These are phyloP conservation scores for Ectemnius cavifrons DNA, from an alignment of 2,888 invertebrate species.

Conservation along the genomic window DNA sequence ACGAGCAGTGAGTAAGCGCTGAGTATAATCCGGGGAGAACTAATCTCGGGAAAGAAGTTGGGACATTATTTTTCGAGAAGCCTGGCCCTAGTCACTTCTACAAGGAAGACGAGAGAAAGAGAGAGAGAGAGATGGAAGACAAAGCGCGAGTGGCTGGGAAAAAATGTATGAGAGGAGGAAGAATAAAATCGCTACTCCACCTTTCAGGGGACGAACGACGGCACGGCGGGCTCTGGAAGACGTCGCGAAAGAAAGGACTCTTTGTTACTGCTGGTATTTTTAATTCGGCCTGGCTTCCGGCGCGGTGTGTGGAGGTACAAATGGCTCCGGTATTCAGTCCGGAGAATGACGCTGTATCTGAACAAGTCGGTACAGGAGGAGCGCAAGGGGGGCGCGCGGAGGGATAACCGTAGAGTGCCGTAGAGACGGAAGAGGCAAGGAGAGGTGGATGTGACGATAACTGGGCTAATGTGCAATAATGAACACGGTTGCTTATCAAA, in stretches of 20 bases:
- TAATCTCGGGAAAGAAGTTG: slow-evolving; percentile 2
- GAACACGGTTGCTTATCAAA: slow-evolving; percentile 66
- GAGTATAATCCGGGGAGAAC: not conserved
- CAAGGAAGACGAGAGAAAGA: not conserved
- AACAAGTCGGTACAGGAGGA: slow-evolving; percentile 37
- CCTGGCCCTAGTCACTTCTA: no score
- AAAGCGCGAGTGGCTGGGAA: slow-evolving; percentile 8
- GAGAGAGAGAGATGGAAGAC: not conserved
- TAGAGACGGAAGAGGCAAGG: slow-evolving; percentile 45
- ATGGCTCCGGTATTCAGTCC: slow-evolving; percentile 21
- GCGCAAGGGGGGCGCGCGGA: slow-evolving; percentile 41
- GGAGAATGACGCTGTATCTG: slow-evolving; percentile 13
- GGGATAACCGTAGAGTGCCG: not conserved
- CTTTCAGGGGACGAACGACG: slow-evolving; percentile 21
- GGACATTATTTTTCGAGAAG: slow-evolving; percentile 7
- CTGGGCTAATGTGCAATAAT: slow-evolving; percentile 65
- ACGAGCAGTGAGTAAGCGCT: not conserved
- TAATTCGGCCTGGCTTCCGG: slow-evolving; percentile 51
- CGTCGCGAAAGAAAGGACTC: slow-evolving; percentile 39
- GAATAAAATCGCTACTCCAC: slow-evolving; percentile 19
- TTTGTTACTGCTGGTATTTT: slow-evolving; percentile 46
- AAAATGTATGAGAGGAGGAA: slow-evolving; percentile 13
- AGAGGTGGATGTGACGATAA: slow-evolving; percentile 62
- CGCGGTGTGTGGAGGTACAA: slow-evolving; percentile 36
- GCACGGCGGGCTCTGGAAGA: slow-evolving; percentile 25